phyloP scores from a whole-genome alignment of 2,113 vertebrate genomes.

The Sclerurus mexicanus region DNA sequence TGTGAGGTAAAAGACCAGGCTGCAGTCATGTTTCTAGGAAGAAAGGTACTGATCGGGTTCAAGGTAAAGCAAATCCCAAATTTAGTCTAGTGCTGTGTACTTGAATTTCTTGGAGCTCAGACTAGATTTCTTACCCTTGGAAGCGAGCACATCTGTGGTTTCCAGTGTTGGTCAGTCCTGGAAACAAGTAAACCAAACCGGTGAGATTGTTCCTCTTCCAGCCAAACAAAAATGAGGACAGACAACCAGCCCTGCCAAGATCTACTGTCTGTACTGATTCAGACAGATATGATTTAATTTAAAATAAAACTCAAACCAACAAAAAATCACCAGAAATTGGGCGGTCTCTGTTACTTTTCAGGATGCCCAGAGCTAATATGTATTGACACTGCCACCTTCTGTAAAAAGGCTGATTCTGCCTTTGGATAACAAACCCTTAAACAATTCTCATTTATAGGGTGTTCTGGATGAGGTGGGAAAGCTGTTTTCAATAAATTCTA shows the following conservation, averaged over 20 bases:
- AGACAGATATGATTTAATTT: neutral
- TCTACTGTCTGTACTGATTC: neutral
- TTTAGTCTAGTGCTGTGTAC: neutral
- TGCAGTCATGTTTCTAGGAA: neutral
- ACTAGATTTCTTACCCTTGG: neutral
- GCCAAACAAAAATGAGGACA: neutral
- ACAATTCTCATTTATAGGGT: neutral
- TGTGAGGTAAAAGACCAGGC: neutral
- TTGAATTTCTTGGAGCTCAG: neutral
- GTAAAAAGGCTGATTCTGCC: neutral
- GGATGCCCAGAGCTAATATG: neutral
- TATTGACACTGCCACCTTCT: constrained; percentile 12
- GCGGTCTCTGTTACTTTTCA: neutral
- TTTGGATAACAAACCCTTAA: neutral
- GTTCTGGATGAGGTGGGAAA: neutral
- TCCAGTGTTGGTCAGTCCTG: neutral
- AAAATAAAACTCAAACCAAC: too few species aligned
- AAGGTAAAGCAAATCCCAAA: neutral
- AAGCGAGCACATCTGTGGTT: neutral
- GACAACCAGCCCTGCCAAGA: neutral
- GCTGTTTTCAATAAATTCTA: neutral
- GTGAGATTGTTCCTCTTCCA: neutral
- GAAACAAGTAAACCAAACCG: neutral
- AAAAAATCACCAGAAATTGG: rapidly evolving
- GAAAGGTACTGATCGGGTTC: neutral